phyloP scores from a whole-genome alignment of 2,888 invertebrate genomes.

The Microplitis manilae region DNA sequence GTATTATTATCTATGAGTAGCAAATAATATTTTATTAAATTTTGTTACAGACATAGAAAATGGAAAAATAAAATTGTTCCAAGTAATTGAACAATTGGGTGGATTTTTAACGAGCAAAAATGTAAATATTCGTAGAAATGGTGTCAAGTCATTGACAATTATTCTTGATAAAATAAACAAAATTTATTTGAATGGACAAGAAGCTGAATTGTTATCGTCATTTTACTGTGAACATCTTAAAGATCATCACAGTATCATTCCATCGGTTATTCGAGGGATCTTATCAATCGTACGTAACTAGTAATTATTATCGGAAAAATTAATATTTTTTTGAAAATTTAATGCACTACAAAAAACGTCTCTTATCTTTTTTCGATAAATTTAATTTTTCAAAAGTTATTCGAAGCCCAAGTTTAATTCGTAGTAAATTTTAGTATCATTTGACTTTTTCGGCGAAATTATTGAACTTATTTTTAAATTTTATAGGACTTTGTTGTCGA shows the following conservation, averaged over 20 bases:
- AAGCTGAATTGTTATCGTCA: conserved; percentile 78
- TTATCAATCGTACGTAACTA: conserved; percentile 75
- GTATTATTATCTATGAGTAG: too few relatives aligned
- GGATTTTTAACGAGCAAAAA: conserved; percentile 79
- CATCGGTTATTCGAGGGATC: conserved; percentile 82
- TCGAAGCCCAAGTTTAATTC: too few relatives aligned
- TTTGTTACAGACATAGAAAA: conserved; percentile 74
- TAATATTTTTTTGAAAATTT: too few relatives aligned
- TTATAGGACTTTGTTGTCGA: too few relatives aligned
- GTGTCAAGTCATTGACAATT: conserved; percentile 78
- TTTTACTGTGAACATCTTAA: conserved; percentile 86
- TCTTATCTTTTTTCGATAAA: too few relatives aligned
- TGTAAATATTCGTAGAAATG: conserved; percentile 76
- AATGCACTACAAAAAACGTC: too few relatives aligned
- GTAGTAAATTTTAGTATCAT: too few relatives aligned
- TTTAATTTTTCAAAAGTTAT: too few relatives aligned
- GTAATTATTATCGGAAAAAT: too few relatives aligned
- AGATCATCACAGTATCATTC: conserved; percentile 87
- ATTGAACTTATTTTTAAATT: too few relatives aligned
- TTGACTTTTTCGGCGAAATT: too few relatives aligned
- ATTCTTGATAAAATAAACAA: conserved; percentile 76
- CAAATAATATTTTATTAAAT: conserved; percentile 27
- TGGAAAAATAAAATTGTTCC: conserved; percentile 74
- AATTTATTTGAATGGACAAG: conserved; percentile 75
- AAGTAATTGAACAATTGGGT: conserved; percentile 78